Base-by-base conservation (phyloP, 2,113 vertebrate species). In the Telmatochromis brichardi region DNA sequence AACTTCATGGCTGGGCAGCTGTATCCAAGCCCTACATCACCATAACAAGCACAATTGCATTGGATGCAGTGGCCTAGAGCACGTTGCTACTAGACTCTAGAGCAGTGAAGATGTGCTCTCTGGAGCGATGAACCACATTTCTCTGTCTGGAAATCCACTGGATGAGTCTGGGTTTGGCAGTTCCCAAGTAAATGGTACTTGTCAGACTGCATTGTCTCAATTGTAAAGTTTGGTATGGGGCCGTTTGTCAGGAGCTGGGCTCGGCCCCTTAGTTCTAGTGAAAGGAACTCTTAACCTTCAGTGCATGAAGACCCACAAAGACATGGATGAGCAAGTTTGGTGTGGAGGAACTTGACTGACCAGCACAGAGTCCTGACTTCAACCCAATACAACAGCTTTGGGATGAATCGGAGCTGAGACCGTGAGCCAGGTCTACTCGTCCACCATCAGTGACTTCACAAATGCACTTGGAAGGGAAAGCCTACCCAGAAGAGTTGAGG, bases 101-200 rank as follows among this genome's bases (percentile, higher is more conserved):
- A 65, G 60, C 60, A 65, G 60, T 5, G 31, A 65, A 65, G 17
- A 65, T 65, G 6, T 65, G 31, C 1, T 37, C 60, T 37, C 31
- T 37, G 60, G 31, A n/a, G 60, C 0, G 17, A 65, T n/a, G 17
- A 0, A 63, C 7, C 58, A 63, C 9, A 63, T 63, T 63, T 63
- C 1, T 63, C 31, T 35, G 58, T 35, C 31, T 63, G 58, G 58
- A n/a, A 63, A 35, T 63, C 58, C 31, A 63, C 31, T 35, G 58
- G 31, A 5, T 33, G 31, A 35, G 60, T 65, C 31, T 65, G 60
- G 6, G 31, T 65, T 35, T 65, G 31, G 60, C 9, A 2, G 60
- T 65, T 65, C 0, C 17, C 0, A 65, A 65, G 4, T 12, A 33
- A 33, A 19, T 33, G 26, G 0, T 1, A 0, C 9, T 28, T 0